Evolutionary conservation across 2,888 invertebrate genomes (phyloP).

Genomic region (Cheiracanthium punctorium): DNA sequence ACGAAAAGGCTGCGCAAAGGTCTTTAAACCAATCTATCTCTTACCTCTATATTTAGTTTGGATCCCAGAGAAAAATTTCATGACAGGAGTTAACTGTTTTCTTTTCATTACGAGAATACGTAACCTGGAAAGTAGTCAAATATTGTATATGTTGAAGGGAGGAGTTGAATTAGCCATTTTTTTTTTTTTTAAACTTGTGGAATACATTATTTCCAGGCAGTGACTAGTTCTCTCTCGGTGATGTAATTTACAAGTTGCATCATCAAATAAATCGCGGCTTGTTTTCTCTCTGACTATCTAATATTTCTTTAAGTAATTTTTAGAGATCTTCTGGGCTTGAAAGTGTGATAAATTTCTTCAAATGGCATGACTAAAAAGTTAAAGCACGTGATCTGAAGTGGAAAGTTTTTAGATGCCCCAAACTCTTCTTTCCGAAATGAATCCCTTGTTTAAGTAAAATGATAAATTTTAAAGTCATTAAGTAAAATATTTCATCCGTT

Average conservation of each 20-base stretch:
- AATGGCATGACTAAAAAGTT: too few relatives aligned
- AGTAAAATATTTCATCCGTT: too few relatives aligned
- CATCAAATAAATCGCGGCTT: not conserved
- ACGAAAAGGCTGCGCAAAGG: conserved; percentile 23
- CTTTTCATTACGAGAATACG: conserved; percentile 43
- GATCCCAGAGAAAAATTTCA: conserved; percentile 30
- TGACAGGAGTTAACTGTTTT: conserved; percentile 37
- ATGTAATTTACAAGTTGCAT: not conserved
- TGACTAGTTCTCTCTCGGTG: not conserved
- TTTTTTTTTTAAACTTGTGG: not conserved
- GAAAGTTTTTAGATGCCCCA: too few relatives aligned
- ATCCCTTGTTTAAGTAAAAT: too few relatives aligned
- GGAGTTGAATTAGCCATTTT: not conserved
- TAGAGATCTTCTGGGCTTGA: too few relatives aligned
- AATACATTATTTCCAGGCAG: not conserved
- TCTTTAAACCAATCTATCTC: conserved; percentile 37
- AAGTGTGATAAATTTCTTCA: too few relatives aligned
- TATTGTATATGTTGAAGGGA: not conserved
- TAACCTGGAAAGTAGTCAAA: conserved; percentile 58
- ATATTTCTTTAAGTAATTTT: too few relatives aligned
- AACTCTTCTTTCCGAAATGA: too few relatives aligned
- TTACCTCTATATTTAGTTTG: conserved; percentile 37
- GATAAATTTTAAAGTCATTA: too few relatives aligned
- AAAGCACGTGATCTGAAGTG: too few relatives aligned
- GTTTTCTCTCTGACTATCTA: not conserved